A percentile compares a stretch with the other conserved stretches of the same genome.
Evolutionary conservation across 2,113 vertebrate species (phyloP).

Genomic region (Eretmochelys imbricata): DNA sequence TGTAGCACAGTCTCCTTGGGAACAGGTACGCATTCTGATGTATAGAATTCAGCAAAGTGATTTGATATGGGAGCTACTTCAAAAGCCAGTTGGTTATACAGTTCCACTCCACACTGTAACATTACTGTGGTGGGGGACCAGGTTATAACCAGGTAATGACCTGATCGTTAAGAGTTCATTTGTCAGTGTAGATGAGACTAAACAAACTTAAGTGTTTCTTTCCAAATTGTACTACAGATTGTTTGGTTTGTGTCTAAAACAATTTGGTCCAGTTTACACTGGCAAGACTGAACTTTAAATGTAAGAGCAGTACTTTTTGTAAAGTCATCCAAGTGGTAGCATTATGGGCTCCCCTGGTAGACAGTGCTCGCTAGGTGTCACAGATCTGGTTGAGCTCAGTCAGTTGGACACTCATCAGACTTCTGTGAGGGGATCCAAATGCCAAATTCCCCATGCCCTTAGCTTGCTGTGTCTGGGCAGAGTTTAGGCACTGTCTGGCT

Average conservation of each 20-base stretch:
- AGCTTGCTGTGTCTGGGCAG: no score
- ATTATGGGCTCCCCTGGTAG: no score
- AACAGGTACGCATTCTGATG: background rate
- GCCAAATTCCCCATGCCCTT: no score
- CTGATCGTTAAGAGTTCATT: background rate
- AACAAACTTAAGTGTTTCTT: background rate
- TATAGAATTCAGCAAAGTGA: background rate
- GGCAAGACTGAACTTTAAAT: background rate
- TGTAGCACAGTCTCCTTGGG: background rate
- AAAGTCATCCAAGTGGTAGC: background rate
- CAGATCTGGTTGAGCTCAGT: no score
- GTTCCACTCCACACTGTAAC: background rate
- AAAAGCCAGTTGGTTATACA: background rate
- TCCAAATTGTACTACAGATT: background rate
- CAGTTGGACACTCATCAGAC: no score
- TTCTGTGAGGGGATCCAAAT: no score
- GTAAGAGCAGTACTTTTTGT: rapidly evolving
- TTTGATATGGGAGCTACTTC: background rate
- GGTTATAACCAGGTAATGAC: background rate
- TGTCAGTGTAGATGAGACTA: rapidly evolving
- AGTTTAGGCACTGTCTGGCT: no score
- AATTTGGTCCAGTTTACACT: background rate
- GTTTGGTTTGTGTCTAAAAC: background rate
- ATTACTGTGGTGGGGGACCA: background rate
- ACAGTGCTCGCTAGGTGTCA: no score